Percentiles rank a stretch among this genome's conserved stretches.
Evolutionary conservation across 2,113 vertebrate species (phyloP).

Genomic region (Uria lomvia): DNA sequence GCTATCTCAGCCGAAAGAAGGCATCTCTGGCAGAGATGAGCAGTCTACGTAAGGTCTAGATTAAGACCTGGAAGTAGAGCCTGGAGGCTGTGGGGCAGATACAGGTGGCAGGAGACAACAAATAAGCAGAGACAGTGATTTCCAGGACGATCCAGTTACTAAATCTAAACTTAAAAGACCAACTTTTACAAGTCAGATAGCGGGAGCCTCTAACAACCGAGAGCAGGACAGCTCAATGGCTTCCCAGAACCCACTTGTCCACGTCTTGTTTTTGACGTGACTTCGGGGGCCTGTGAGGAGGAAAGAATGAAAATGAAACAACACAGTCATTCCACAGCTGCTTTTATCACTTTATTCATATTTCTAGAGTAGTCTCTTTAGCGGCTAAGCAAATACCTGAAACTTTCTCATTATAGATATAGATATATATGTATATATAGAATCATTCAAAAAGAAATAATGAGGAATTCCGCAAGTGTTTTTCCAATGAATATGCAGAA

Average conservation of each 20-base stretch:
- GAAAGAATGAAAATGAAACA: conserved; percentile 16
- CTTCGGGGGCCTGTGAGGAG: background rate
- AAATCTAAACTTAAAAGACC: background rate
- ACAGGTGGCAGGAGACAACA: background rate
- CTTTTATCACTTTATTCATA: conserved; percentile 70
- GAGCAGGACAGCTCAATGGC: background rate
- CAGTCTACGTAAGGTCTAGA: background rate
- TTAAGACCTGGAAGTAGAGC: background rate
- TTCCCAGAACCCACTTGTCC: background rate
- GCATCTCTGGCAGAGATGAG: background rate
- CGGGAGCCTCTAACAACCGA: background rate
- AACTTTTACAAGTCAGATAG: background rate
- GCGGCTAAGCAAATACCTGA: background rate
- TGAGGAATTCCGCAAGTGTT: conserved; percentile 14
- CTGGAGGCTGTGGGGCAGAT: background rate
- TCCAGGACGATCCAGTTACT: background rate
- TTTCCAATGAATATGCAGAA: conserved; percentile 43
- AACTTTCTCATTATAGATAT: background rate
- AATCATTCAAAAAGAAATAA: conserved; percentile 29
- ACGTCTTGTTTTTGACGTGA: background rate
- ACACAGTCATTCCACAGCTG: background rate
- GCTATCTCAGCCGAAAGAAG: background rate
- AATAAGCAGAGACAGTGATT: background rate
- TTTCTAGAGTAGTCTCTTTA: conserved; percentile 12
- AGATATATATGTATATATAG: background rate